Base-by-base conservation (phyloP, 2,113 vertebrate species). In the Xiphias gladius region DNA sequence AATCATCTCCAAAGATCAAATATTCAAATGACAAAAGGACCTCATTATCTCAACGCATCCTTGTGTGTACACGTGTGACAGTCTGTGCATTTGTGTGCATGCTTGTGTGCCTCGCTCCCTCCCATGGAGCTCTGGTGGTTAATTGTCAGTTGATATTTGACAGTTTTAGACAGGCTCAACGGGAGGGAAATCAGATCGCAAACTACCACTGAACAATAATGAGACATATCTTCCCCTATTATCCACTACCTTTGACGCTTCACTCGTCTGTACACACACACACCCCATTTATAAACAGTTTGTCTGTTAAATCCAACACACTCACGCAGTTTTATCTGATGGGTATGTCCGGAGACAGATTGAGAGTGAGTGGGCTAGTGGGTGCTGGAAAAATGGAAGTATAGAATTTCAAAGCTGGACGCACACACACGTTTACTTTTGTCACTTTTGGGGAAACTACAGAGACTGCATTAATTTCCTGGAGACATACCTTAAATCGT, bases 21-120 rank as follows among this genome's bases (percentile, higher is more conserved):
- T 94, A 94, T 93, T 93, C 91, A 93, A 92, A 93, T 90, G 88
- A 94, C 92, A 94, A 93, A 93, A 89, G 86, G 91, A 92, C 88
- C 94, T 94, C 92, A 93, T 93, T 94, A 94, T 94, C 86, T 87
- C 76, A 80, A 82, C 48, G 65, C 79, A 68, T 58, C 48, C 55
- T 54, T 75, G 80, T 88, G 76, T 86, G 81, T 59, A 16, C 9
- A 6, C 58, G 79, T 71, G 37, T 39, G 52, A 39, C 26, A 19
- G 46, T 3, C 66, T 52, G 59, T 63, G 64, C 9, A 39, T 39
- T 39, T 41, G 43, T 46, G 32, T 64, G 74, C 37, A 66, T 77
- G 41, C 57, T n/a, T n/a, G 43, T 22, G 54, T 48, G 79, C 54
- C 2, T 9, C 4, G 20, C 77, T 55, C 86, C 82, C 87, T 84